Conservation (phyloP, 2,113 vertebrate species). For the Trachemys scripta region DNA sequence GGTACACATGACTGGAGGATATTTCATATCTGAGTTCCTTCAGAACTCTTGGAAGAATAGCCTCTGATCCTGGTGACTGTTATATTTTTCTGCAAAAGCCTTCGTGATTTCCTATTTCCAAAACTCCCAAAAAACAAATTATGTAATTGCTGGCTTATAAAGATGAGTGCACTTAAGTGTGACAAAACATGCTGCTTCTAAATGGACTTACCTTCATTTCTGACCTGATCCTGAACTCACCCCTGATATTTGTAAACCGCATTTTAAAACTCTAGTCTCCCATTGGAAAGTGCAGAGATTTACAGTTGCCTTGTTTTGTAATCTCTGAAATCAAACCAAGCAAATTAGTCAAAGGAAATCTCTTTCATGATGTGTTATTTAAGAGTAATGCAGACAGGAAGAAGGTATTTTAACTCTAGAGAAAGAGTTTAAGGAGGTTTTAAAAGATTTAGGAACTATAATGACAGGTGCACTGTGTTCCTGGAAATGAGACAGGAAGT, state of each 20-base stretch:
- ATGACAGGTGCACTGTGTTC: constrained; percentile 68
- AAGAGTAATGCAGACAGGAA: constrained; percentile 72
- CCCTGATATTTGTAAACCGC: constrained; percentile 48
- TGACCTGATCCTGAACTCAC: constrained; percentile 25
- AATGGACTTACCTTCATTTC: constrained; percentile 46
- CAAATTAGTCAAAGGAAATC: constrained; percentile 70
- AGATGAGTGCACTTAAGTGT: background rate
- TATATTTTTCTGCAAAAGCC: constrained; percentile 36
- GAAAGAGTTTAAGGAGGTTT: constrained; percentile 64
- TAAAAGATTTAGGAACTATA: constrained; percentile 67
- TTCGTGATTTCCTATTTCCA: constrained; percentile 14
- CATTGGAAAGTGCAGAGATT: constrained; percentile 34
- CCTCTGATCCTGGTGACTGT: background rate
- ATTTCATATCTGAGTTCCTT: background rate
- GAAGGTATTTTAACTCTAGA: constrained; percentile 70
- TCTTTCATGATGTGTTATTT: constrained; percentile 72
- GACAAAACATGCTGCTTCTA: constrained; percentile 28
- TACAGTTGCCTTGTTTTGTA: constrained; percentile 41
- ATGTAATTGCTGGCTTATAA: background rate
- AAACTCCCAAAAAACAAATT: constrained; percentile 33
- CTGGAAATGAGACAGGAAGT: constrained; percentile 60
- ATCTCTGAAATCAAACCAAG: constrained; percentile 64
- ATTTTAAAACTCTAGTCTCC: constrained; percentile 22
- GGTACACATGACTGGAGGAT: background rate
- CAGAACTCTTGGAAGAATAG: background rate